Percentiles rank a stretch among this genome's conserved stretches.
phyloP scores from a whole-genome alignment of 2,113 vertebrate species.

The Semnornis frantzii region DNA sequence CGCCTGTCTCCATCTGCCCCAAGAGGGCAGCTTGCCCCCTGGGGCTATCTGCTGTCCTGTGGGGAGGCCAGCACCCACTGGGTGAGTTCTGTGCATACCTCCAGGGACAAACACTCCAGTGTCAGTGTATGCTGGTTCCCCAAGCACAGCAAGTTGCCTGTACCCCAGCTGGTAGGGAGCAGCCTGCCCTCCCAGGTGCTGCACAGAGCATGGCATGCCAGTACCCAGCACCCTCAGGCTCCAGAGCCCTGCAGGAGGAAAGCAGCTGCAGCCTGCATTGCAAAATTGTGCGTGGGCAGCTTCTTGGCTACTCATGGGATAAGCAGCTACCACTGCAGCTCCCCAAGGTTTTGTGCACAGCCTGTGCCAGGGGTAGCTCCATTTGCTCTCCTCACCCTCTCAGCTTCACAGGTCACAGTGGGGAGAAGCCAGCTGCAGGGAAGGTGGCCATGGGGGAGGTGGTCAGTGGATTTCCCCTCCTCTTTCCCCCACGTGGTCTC shows the following conservation, averaged over 20 bases:
- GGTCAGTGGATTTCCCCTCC: not conserved
- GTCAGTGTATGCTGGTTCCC: not conserved
- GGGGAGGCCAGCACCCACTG: not conserved
- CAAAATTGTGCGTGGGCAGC: slow-evolving; percentile 34
- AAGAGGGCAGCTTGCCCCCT: not conserved
- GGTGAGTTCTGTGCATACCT: not conserved
- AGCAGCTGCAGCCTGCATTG: slow-evolving; percentile 39
- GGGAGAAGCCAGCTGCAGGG: not conserved
- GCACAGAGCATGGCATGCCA: accelerated
- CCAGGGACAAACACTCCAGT: not conserved
- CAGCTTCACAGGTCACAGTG: not conserved
- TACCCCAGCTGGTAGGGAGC: not conserved
- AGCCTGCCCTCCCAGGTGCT: not conserved
- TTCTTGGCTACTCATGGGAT: slow-evolving; percentile 42
- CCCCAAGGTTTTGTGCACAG: slow-evolving; percentile 7
- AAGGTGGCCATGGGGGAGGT: not conserved
- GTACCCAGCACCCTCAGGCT: not conserved
- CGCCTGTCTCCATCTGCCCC: not conserved
- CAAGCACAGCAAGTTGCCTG: not conserved
- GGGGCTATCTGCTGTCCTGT: not conserved
- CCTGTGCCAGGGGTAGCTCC: slow-evolving; percentile 16
- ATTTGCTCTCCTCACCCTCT: not conserved
- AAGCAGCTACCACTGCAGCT: slow-evolving; percentile 48
- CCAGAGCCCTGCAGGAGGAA: not conserved
- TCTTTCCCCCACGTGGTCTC: not conserved